Conservation (phyloP, 2,113 vertebrate species). For the Perccottus glenii region DNA sequence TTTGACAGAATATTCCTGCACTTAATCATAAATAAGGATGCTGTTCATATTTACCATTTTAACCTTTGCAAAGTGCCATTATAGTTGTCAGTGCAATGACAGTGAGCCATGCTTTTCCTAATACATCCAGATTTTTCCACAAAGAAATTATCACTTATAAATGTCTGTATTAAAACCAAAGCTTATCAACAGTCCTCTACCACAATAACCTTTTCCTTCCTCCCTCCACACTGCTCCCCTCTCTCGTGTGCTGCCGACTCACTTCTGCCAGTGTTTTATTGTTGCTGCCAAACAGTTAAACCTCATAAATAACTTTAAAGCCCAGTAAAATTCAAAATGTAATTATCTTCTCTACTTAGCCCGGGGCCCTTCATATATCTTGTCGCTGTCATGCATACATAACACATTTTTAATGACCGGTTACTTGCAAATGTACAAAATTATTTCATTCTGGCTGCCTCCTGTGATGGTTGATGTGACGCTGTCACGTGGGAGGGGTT, state of each 20-base stretch:
- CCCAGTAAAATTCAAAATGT: constrained; percentile 99
- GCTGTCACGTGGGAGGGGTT: constrained; percentile 26
- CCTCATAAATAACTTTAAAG: constrained; percentile 99
- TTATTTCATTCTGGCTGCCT: constrained; percentile 84
- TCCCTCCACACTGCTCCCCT: constrained; percentile 27
- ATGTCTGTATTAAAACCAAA: constrained; percentile 21
- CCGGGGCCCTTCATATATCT: constrained; percentile 96
- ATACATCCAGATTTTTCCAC: constrained; percentile 42
- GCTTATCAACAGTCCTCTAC: constrained; percentile 33
- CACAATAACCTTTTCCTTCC: constrained; percentile 33
- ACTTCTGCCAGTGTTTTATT: constrained; percentile 79
- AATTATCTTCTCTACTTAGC: constrained; percentile 99
- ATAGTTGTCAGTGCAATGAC: constrained; percentile 8
- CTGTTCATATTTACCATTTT: constrained; percentile 1
- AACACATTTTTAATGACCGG: constrained; percentile 93
- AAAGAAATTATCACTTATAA: constrained; percentile 19
- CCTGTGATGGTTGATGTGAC: constrained; percentile 47
- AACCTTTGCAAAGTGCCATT: neutral
- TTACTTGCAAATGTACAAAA: constrained; percentile 93
- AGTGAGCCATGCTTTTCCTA: constrained; percentile 32
- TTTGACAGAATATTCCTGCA: no score
- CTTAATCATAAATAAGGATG: no score
- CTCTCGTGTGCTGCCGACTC: constrained; percentile 32
- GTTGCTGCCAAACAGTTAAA: constrained; percentile 91
- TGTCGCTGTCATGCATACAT: constrained; percentile 94